Percentiles rank a stretch among this genome's conserved stretches.
These are phyloP conservation scores for Harpegnathos saltator DNA, from an alignment of 1,140 invertebrate species.

Conservation along the genomic window DNA sequence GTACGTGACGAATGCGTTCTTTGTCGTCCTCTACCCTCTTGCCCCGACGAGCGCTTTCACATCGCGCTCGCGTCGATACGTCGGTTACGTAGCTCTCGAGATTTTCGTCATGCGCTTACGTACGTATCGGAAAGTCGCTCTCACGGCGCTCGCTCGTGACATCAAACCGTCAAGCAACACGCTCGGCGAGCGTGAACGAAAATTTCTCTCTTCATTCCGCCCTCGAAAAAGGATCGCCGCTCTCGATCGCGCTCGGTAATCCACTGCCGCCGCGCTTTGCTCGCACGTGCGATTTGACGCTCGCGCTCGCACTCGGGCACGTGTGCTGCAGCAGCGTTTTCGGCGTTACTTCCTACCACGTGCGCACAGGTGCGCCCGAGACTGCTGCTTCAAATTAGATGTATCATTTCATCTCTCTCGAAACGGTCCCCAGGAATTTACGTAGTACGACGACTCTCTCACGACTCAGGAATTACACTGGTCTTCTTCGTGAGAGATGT, in stretches of 20 bases:
- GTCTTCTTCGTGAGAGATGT: no score
- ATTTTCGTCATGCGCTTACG: neutral
- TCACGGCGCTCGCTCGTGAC: no score
- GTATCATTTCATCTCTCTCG: neutral
- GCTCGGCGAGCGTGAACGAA: neutral
- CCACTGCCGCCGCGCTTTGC: conserved; percentile 49
- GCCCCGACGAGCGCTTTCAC: neutral
- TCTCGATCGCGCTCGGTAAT: conserved; percentile 46
- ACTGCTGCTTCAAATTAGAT: neutral
- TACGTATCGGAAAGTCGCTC: no score
- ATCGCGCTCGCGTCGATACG: neutral
- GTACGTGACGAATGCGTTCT: neutral
- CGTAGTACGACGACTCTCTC: no score
- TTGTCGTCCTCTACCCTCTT: neutral
- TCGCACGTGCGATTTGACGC: conserved; percentile 80
- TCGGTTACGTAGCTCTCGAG: neutral
- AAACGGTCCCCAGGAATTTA: neutral
- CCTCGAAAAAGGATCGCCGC: conserved; percentile 10
- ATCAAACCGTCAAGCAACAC: no score
- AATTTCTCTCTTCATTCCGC: neutral
- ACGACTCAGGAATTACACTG: no score
- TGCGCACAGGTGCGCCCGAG: conserved; percentile 77
- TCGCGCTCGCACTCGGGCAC: conserved; percentile 61
- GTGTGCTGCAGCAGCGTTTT: conserved; percentile 74
- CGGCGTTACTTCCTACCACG: conserved; percentile 82